phyloP scores from a whole-genome alignment of 2,113 vertebrate species.

The Leucoraja erinaceus region DNA sequence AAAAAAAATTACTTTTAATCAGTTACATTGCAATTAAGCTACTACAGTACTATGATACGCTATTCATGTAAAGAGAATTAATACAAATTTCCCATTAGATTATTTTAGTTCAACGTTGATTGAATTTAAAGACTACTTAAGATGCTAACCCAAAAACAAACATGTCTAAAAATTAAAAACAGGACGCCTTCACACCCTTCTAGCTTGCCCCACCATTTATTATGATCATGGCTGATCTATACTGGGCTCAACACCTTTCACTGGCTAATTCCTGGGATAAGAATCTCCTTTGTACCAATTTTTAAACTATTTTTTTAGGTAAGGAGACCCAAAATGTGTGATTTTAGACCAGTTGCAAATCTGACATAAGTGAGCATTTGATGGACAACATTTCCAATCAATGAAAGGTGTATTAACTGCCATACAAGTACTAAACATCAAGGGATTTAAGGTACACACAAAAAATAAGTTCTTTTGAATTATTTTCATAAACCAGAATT shows the following conservation, averaged over 20 bases:
- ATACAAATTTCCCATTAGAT: background rate
- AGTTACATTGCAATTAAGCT: background rate
- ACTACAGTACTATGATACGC: background rate
- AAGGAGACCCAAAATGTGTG: no score
- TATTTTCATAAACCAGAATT: background rate
- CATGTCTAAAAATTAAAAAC: background rate
- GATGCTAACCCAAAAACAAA: background rate
- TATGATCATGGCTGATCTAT: no score
- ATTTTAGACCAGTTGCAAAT: no score
- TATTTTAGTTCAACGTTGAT: background rate
- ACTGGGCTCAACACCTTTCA: no score
- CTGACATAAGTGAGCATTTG: no score
- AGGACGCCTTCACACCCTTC: no score
- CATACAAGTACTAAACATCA: background rate
- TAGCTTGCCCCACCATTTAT: no score
- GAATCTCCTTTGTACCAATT: no score
- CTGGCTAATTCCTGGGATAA: no score
- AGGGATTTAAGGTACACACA: background rate
- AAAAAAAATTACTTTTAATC: background rate
- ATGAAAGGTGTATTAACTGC: no score
- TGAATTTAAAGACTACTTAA: background rate
- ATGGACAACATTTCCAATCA: no score
- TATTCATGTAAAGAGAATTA: background rate
- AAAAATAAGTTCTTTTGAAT: background rate
- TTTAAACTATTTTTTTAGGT: no score